Percentiles rank a stretch among this genome's conserved stretches.
phyloP scores from a whole-genome alignment of 2,113 vertebrate species.

The Peromyscus maniculatus region DNA sequence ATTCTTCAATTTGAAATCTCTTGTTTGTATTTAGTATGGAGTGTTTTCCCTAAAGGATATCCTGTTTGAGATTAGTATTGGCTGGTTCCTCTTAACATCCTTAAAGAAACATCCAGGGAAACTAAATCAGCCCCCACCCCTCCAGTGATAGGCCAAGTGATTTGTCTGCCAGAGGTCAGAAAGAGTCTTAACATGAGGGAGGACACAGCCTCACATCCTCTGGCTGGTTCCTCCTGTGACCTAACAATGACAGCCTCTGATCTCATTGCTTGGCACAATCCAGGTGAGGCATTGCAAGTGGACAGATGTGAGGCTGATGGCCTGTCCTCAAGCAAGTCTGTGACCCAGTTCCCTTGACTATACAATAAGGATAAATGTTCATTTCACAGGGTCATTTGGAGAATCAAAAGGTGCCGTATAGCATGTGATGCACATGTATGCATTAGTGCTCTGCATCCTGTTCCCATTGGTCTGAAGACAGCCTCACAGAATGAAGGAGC shows the following conservation, averaged over 20 bases:
- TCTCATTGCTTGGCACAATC: not conserved
- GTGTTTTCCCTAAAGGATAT: slow-evolving; percentile 90
- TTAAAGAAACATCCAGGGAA: slow-evolving; percentile 82
- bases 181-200: not conserved
- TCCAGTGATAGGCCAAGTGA: slow-evolving; percentile 52
- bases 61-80: slow-evolving; percentile 88
- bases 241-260: not conserved
- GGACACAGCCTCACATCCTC: not conserved
- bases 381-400: not conserved
- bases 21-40: slow-evolving; percentile 85
- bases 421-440: too few species aligned
- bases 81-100: slow-evolving; percentile 83
- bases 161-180: slow-evolving; percentile 20
- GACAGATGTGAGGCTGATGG: not conserved
- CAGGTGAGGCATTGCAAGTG: not conserved
- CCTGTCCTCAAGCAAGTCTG: not conserved
- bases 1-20: slow-evolving; percentile 79
- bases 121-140: slow-evolving; percentile 74
- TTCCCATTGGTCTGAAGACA: not conserved
- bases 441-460: too few species aligned
- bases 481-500: not conserved
- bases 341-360: slow-evolving; percentile 23
- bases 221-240: not conserved
- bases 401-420: not conserved
- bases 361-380: not conserved